Conservation (phyloP, 2,797 vertebrate genomes). For the Lepilemur septentrionalis region DNA sequence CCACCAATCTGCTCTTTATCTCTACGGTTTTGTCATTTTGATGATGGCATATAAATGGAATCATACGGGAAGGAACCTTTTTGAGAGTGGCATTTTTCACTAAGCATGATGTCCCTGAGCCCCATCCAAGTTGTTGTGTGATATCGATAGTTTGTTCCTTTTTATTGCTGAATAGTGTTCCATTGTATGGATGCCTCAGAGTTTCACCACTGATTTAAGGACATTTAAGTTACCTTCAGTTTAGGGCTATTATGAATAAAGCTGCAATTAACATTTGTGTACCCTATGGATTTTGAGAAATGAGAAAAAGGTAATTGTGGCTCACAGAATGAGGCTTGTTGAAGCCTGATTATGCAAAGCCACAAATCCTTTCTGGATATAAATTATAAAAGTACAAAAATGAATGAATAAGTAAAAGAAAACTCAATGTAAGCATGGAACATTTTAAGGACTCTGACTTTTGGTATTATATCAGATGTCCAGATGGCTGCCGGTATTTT, state of each 20-base stretch:
- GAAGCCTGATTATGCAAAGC: neutral
- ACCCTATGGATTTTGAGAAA: neutral
- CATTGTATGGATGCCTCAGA: neutral
- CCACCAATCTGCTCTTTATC: neutral
- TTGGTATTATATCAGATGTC: slow-evolving; percentile 19
- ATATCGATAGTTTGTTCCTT: neutral
- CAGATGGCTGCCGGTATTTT: slow-evolving; percentile 59
- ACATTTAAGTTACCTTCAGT: neutral
- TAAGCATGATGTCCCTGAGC: neutral
- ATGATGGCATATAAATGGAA: neutral
- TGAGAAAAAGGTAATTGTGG: neutral
- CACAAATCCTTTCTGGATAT: neutral
- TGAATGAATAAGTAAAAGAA: slow-evolving; percentile 37
- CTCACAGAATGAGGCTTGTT: neutral
- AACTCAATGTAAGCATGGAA: slow-evolving; percentile 14
- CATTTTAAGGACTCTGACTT: slow-evolving; percentile 46
- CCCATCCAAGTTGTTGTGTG: neutral
- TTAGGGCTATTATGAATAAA: neutral
- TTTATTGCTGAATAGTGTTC: neutral
- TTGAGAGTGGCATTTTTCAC: neutral
- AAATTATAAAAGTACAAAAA: slow-evolving; percentile 6
- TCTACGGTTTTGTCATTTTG: neutral
- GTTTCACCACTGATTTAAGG: neutral
- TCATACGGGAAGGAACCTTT: neutral
- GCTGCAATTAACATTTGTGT: neutral